Conservation (phyloP, 2,888 invertebrate genomes). For the Rhaphigaster nebulosa region DNA sequence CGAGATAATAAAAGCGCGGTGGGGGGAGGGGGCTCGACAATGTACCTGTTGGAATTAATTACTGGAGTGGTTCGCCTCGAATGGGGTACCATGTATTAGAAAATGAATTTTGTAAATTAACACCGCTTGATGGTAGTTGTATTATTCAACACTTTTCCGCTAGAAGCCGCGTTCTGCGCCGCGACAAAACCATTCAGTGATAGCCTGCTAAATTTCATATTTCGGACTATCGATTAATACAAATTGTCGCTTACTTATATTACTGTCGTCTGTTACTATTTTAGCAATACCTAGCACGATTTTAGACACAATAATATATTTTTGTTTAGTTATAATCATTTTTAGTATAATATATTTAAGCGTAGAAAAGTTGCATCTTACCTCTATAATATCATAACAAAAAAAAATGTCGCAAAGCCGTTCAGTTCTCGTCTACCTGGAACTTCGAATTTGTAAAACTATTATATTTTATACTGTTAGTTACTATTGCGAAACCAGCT, state of each 20-base stretch:
- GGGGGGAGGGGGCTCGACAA: not conserved
- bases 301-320: no score
- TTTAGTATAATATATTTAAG: no score
- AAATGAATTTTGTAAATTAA: conserved; percentile 10
- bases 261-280: no score
- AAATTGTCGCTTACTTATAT: not conserved
- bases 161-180: not conserved
- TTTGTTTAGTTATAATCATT: no score
- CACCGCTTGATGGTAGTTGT: conserved; percentile 13
- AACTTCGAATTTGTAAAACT: no score
- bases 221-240: not conserved
- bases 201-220: not conserved
- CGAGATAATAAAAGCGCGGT: not conserved
- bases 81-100: conserved; percentile 5
- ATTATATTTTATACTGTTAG: no score
- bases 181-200: not conserved
- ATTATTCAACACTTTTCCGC: conserved; percentile 7
- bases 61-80: not conserved
- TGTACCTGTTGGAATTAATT: conserved; percentile 36
- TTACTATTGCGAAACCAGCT: no score
- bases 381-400: no score
- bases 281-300: no score
- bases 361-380: no score
- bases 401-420: no score
- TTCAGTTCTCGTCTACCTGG: no score